Evolutionary conservation across 2,888 invertebrate species (phyloP), one percentile per base, ranked within the genome.

Genomic region (Tinea semifulvella): DNA sequence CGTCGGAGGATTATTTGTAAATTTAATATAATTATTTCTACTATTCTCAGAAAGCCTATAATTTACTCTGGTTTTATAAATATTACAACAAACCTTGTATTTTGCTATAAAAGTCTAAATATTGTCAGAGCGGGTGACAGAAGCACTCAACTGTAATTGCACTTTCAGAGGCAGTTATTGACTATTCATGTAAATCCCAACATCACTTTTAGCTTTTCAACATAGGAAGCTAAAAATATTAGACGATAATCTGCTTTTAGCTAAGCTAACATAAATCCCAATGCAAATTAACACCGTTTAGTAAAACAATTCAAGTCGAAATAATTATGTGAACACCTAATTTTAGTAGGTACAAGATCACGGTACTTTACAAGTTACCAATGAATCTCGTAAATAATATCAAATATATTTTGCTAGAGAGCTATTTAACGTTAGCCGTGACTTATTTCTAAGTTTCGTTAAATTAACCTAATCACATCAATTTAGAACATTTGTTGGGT

Each of bases 401-500:
- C 76, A 74, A 75, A 74, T 69, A 75, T 74, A 76, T 75, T 75
- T 61, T 68, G 73, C 76, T 77, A 79, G 69, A 67, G 65, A 66
- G 58, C 73, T 77, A 76, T 46, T 68, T 66, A 67, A 52, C 62
- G 73, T 71, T 74, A 66, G 72, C 71, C 68, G 76, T 79, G 79
- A 71, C 77, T 76, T 79, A 76, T 28, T 53, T 45, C 52, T 70
- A 75, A 68, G 49, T 61, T 73, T 75, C 70, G 69, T 68, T 69
- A 65, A 60, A 60, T 63, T 63, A 70, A 68, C 61, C 75, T 79
- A 79, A 77, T 79, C 79, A 80, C 77, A 76, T 76, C 62, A 68
- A 76, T 80, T 80, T 80, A 79, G 80, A 80, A 80, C 79, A 77
- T 80, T 76, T 74, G 79, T 80, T 79, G 79, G 74, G 76, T 77